phyloP scores from a whole-genome alignment of 2,797 vertebrate genomes.

The Paramormyrops hopkinsi region DNA sequence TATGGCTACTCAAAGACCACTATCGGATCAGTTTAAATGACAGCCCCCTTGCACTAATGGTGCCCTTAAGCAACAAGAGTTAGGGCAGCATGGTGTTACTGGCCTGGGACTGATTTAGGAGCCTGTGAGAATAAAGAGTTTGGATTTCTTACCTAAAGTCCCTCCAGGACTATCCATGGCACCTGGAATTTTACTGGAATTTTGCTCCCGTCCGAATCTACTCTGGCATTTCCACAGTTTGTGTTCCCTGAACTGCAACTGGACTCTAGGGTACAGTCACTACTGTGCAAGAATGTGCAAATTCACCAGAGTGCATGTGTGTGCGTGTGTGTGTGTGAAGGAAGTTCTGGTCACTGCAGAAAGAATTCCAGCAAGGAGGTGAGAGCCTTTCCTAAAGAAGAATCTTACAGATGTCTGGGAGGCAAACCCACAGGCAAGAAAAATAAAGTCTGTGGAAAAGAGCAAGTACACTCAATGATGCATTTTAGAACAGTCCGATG shows the following conservation, averaged over 20 bases:
- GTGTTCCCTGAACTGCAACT: constrained; percentile 44
- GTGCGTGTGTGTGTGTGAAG: constrained; percentile 30
- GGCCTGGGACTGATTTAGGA: constrained; percentile 78
- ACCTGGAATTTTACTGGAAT: constrained; percentile 69
- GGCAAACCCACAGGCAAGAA: neutral
- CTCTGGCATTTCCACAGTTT: constrained; percentile 51
- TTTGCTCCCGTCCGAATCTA: constrained; percentile 60
- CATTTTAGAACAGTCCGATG: neutral
- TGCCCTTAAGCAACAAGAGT: constrained; percentile 66
- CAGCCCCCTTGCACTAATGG: constrained; percentile 56
- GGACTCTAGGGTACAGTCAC: constrained; percentile 27
- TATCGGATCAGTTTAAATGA: constrained; percentile 35
- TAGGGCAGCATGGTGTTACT: constrained; percentile 64
- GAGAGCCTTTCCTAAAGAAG: constrained; percentile 57
- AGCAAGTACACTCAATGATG: neutral
- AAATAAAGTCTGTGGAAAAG: neutral
- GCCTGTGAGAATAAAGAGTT: constrained; percentile 76
- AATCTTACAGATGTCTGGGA: neutral
- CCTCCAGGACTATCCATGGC: constrained; percentile 76
- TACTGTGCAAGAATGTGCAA: neutral
- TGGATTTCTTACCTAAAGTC: constrained; percentile 76
- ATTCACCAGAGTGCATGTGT: constrained; percentile 23
- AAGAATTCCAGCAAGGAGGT: constrained; percentile 60
- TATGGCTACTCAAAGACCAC: constrained; percentile 33
- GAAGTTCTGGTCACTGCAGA: constrained; percentile 46